phyloP scores from a whole-genome alignment of 2,113 vertebrate genomes.

The Odontesthes bonariensis region DNA sequence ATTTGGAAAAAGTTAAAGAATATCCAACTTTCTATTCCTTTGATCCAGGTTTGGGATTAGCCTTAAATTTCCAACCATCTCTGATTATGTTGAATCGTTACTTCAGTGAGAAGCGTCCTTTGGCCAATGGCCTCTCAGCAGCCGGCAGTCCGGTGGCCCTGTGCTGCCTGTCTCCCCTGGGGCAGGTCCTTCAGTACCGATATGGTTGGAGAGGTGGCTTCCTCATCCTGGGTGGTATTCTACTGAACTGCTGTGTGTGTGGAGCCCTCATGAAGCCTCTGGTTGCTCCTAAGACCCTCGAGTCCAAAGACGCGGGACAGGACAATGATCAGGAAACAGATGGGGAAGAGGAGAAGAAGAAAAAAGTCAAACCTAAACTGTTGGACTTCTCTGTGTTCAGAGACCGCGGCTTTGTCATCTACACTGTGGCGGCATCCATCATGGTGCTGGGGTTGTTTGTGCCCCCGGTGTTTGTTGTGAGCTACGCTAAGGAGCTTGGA shows the following conservation, averaged over 20 bases:
- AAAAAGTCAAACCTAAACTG: conserved; percentile 80
- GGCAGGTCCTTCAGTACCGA: conserved; percentile 89
- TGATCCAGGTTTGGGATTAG: conserved; percentile 90
- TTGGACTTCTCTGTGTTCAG: conserved; percentile 92
- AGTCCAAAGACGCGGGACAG: background rate
- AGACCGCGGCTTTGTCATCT: conserved; percentile 91
- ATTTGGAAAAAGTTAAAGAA: background rate
- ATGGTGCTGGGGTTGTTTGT: conserved; percentile 98
- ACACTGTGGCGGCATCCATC: conserved; percentile 90
- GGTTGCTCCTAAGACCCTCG: conserved; percentile 69
- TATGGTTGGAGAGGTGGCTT: conserved; percentile 96
- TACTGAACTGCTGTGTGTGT: conserved; percentile 95
- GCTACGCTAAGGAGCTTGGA: conserved; percentile 92
- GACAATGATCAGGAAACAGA: background rate
- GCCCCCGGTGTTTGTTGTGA: conserved; percentile 95
- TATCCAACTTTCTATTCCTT: background rate
- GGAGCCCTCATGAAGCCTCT: conserved; percentile 93
- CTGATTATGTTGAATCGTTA: conserved; percentile 98
- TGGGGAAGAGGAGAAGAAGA: conserved; percentile 36
- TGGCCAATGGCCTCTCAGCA: conserved; percentile 93
- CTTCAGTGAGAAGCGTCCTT: conserved; percentile 90
- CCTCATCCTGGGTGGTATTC: conserved; percentile 91
- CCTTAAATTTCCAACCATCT: conserved; percentile 96
- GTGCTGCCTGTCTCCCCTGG: conserved; percentile 91
- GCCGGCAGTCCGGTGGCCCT: conserved; percentile 95